Evolutionary conservation across 1,140 invertebrate species (phyloP).

Genomic region (Trigoniulus corallinus): DNA sequence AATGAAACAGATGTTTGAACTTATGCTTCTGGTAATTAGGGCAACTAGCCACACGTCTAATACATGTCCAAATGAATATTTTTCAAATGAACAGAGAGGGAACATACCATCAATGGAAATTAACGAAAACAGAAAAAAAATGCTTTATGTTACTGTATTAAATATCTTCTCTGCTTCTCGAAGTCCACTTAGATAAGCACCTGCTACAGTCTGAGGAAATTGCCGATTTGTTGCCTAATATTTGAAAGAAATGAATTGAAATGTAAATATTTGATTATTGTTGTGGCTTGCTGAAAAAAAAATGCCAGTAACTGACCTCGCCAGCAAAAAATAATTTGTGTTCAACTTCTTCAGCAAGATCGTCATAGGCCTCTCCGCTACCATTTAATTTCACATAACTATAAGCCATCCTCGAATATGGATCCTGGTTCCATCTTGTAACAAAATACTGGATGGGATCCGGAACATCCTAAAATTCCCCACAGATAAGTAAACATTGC

Average conservation of each 20-base stretch:
- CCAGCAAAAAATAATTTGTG: conserved; percentile 32
- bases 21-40: no score
- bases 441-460: conserved; percentile 25
- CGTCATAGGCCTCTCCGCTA: conserved; percentile 23
- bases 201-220: conserved; percentile 30
- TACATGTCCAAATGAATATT: no score
- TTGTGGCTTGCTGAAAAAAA: conserved; percentile 1
- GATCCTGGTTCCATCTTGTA: conserved; percentile 28
- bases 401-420: conserved; percentile 26
- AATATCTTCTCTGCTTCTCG: conserved; percentile 26
- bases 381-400: conserved; percentile 28
- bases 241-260: conserved; percentile 9
- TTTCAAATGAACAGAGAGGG: no score
- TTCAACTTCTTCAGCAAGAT: conserved; percentile 23
- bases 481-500: not conserved
- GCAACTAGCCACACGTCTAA: no score
- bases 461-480: conserved; percentile 21
- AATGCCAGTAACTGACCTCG: conserved; percentile 29
- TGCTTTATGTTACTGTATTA: conserved; percentile 1
- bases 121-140: no score
- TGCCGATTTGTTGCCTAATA: conserved; percentile 30
- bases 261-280: conserved; percentile 7
- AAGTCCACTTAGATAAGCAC: conserved; percentile 30
- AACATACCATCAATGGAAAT: no score
- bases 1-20: no score